Base-by-base conservation (phyloP, 92 coral and sea anemone species). In the Umimayanthus kanabou region DNA sequence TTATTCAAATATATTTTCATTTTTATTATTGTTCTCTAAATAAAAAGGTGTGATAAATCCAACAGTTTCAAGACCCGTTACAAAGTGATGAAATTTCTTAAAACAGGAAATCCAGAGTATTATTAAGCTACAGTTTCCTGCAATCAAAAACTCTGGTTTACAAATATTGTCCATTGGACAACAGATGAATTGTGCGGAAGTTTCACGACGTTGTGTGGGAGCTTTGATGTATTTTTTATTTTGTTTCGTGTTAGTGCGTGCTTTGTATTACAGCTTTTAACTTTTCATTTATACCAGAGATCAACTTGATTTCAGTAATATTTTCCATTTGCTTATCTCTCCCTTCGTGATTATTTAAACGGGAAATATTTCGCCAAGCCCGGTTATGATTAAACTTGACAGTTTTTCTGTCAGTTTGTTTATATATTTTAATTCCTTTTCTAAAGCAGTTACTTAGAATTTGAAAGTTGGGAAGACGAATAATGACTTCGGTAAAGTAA, bases 401-500 rank as follows among this genome's bases (percentile, higher is more conserved):
- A 78, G 58, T 30, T 53, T 23, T 78, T 25, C 39, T 61, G 82
- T 43, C 39, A 45, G 18, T 78, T 6, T n/a, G 22, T 25, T 25
- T 78, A 14, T 78, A 47, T 47, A 30, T 78, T 43, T 23, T 78
- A 47, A 25, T 78, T 25, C 30, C 57, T 9, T 78, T 78, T 78
- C 58, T 9, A 22, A 45, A 25, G 82, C 82, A 47, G 82, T 49
- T 45, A 49, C 28, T 53, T 78, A 14, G 18, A 78, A 72, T n/a
- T 78, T 78, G 39, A 78, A n/a, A 16, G 39, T 49, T 23, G 37
- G 22, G 66, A 47, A 78, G 28, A 23, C 8, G 82, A 78, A 78
- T 45, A 78, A 47, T 78, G 25, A 26, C 61, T 49, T 78, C 58
- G 64, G 82, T 25, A 53, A 78, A 76, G 61, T 49, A 28, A 45